Base-by-base conservation (phyloP, 2,888 invertebrate genomes). In the Catocala nupta region DNA sequence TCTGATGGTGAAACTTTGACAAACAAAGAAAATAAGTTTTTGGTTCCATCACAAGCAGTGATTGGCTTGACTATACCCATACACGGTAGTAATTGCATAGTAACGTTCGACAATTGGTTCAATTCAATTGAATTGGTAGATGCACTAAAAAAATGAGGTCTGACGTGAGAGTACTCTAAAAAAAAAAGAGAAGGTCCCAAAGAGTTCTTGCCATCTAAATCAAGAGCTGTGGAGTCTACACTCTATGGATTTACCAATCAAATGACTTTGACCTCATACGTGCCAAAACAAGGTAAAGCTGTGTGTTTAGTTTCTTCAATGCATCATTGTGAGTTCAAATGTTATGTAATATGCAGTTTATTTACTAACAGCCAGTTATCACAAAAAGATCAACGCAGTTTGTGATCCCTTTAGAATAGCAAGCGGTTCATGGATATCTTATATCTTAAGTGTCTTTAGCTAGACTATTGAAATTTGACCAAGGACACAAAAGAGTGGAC, bases 261-360 rank as follows among this genome's bases (percentile, higher is more conserved):
- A 43, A 50, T 49, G 33, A 71, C 73, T 48, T 53, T 67, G 53
- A 36, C 59, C n/a, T 58, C 59, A 39, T 58, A 65, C 48, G 68
- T 73, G 43, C 65, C 68, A 49, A 70, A 70, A 45, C 60, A 65
- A 55, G 59, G 58, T 54, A 68, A 60, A 59, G 66, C 70, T 36
- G 66, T 73, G 16, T 39, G 66, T n/a, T 50, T 66, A 8, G n/a
- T 59, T 10, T 72, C 70, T 49, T 61, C 65, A 48, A 70, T 72
- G 72, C 67, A 68, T 50, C 73, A 70, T 12, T n/a, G 16, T 13
- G 42, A 52, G 25, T 12, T 25, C n/a, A 36, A 7, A 36, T 7
- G 36, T 36, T 7, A n/a, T n/a, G 36, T 16, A 16, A 16, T 16
- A 16, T 16, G 16, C 16, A 16, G 16, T 16, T 16, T 16, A n/a